Base-by-base conservation (phyloP, 2,113 vertebrate genomes). In the Oryzias melastigma region DNA sequence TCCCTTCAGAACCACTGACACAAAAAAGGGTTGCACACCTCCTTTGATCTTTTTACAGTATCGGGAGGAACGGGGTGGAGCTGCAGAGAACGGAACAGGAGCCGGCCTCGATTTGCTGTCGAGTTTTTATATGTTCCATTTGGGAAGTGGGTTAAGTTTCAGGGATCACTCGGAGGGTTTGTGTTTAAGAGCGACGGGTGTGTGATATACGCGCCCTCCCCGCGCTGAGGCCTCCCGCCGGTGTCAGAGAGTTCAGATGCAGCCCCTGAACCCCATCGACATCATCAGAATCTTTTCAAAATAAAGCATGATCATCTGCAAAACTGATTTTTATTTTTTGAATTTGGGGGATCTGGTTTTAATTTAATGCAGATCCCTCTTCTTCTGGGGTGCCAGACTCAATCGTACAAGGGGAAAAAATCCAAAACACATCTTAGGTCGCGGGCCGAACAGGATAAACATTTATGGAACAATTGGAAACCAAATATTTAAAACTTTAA, bases 161-260 rank as follows among this genome's bases (percentile, higher is more conserved):
- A 72, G 5, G 16, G 62, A 67, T 52, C 47, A 14, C 25, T 61
- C 47, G 18, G 46, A 62, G 40, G 50, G 18, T 65, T 62, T 45
- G 29, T 44, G 65, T 65, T 70, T 46, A 56, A 53, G 45, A 40
- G 35, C 49, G n/a, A 44, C 20, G 35, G 47, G 44, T 71, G 58
- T 65, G 55, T 49, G n/a, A 35, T 41, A 16, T 67, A 40, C 49
- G 54, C 48, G 66, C 42, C 45, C n/a, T 5, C 5, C 29, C 29
- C 43, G 1, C 13, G 50, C 40, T 24, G 17, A 25, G 65, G 27
- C 78, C 58, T 62, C 66, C 46, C 67, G n/a, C 42, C 48, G 56
- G 73, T 71, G 81, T 84, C 85, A 84, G 10, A 56, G 65, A 73
- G 83, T 79, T 85, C 77, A 82, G 62, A 45, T 50, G 27, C 65